Conservation (phyloP, 2,888 invertebrate species). For the Andrena marginata region DNA sequence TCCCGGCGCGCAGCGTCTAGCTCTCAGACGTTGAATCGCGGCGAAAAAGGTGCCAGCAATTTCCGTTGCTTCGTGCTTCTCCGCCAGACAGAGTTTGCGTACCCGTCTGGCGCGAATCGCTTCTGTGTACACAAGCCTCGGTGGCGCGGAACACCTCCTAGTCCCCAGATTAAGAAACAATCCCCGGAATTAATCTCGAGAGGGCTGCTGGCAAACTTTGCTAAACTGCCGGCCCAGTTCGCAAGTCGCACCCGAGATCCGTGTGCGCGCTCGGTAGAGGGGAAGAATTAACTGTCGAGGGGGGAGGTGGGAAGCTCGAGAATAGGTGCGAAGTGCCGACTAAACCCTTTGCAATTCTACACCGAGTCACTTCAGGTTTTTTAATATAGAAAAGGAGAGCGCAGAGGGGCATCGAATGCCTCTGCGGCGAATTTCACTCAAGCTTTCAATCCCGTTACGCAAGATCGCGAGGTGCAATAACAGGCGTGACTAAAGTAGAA, state of each 20-base stretch:
- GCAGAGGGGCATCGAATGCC: too few species aligned
- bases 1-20: too few species aligned
- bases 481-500: background rate
- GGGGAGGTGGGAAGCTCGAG: background rate
- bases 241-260: background rate
- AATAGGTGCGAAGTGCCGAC: too few species aligned
- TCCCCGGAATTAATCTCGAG: background rate
- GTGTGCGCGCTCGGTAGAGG: background rate
- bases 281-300: background rate
- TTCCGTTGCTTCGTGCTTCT: background rate
- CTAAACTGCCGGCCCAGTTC: background rate
- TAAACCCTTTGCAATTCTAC: background rate
- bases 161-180: background rate
- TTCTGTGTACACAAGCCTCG: too few species aligned
- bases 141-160: background rate
- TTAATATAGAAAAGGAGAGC: background rate
- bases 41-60: background rate
- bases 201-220: background rate
- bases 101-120: background rate
- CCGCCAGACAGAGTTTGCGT: background rate
- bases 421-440: background rate
- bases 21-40: background rate
- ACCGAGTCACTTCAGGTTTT: background rate
- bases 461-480: background rate
- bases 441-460: background rate